phyloP scores from a whole-genome alignment of 2,888 invertebrate genomes.

The Blastobasis lacticolella region DNA sequence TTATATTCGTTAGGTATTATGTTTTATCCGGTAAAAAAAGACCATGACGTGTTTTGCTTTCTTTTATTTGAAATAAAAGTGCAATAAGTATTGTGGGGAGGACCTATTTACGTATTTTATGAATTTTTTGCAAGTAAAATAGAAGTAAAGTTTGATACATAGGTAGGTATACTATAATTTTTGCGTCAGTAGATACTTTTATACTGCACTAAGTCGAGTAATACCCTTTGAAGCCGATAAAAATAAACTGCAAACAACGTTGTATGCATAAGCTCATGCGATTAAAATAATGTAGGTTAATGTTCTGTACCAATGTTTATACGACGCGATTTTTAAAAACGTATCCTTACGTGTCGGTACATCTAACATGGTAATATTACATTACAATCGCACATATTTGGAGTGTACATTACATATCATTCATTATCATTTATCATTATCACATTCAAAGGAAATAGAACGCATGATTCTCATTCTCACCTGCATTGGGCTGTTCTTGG shows the following conservation, averaged over 20 bases:
- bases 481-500: slow-evolving; percentile 67
- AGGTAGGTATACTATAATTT: too few species aligned
- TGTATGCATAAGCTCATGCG: background rate
- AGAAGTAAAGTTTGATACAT: too few species aligned
- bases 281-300: slow-evolving; percentile 3
- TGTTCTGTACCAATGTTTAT: background rate
- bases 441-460: slow-evolving; percentile 26
- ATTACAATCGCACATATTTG: slow-evolving; percentile 8
- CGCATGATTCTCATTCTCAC: slow-evolving; percentile 49
- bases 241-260: slow-evolving; percentile 5
- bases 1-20: too few species aligned
- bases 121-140: too few species aligned
- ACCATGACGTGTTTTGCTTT: too few species aligned
- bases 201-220: slow-evolving; percentile 1
- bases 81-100: too few species aligned
- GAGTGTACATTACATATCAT: slow-evolving; percentile 20
- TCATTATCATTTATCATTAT: slow-evolving; percentile 45
- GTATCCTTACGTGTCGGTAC: background rate
- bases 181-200: background rate
- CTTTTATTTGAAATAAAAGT: too few species aligned
- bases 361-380: background rate
- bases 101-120: too few species aligned
- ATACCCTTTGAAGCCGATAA: slow-evolving; percentile 3
- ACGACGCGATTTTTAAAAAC: background rate
- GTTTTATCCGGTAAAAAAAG: too few species aligned